Base-by-base conservation (phyloP, 2,888 invertebrate genomes). In the Drosophila anomalata region DNA sequence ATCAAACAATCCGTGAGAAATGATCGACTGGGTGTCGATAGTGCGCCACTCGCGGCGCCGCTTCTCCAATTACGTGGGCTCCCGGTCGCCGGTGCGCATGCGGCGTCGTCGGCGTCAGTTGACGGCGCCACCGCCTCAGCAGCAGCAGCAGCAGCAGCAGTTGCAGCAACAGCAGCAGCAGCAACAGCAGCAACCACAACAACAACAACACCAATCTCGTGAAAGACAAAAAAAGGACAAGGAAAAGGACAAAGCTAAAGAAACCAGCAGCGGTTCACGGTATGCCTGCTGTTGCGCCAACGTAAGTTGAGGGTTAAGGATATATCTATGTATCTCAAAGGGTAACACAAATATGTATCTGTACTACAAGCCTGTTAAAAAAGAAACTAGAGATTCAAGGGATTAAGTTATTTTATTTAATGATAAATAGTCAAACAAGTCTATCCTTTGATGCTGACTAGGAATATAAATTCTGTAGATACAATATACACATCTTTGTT, bases 1-100 rank as follows among this genome's bases (percentile, higher is more conserved):
- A 6, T 9, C 26, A 33, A n/a, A 36, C 3, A 29, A 44, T 24
- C 41, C 9, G 31, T 24, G 42, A 58, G 62, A 66, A 76, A 95
- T 95, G 95, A 95, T 95, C 88, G 95, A 95, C 92, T 95, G 95
- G 95, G 95, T 95, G 76, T 95, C 95, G 71, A 95, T 95, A 83
- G 95, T 95, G 72, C 94, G 95, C 61, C 95, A 95, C 87, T 95
- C 95, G 71, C 92, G 94, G 65, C 93, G 95, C 54, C 93, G 95
- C 53, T 95, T 95, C 90, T 95, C 95, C 72, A 94, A 94, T 90
- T 95, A 95, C 90, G 93, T 95, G 91, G 94, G 94, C 89, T 93
- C 93, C 70, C 95, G 95, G 48, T 93, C 93, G 78, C 94, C 94
- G 91, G 94, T 94, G 70, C 93, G 94, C 66, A 93, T 94, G 89